A percentile compares a stretch with the other conserved stretches of the same genome.
These are phyloP conservation scores for Octodon degus DNA, from an alignment of 2,113 vertebrate genomes.

Conservation along the genomic window DNA sequence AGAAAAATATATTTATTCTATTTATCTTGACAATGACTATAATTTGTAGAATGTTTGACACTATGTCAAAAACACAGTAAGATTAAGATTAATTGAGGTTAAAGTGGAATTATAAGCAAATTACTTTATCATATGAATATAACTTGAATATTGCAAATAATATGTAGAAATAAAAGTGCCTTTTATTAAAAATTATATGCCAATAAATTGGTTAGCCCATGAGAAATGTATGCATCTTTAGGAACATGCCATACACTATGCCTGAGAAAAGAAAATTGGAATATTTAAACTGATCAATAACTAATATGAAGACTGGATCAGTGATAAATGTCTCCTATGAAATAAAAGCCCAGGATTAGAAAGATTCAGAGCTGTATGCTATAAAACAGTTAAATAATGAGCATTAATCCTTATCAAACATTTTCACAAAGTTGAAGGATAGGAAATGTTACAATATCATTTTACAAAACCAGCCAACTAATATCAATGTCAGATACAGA, in stretches of 20 bases:
- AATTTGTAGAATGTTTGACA: background rate
- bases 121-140: background rate
- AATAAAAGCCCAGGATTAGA: background rate
- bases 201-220: background rate
- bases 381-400: background rate
- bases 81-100: background rate
- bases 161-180: background rate
- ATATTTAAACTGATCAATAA: background rate
- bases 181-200: background rate
- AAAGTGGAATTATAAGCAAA: background rate
- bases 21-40: background rate
- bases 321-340: background rate
- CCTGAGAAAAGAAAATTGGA: background rate
- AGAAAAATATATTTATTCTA: background rate
- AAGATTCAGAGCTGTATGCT: background rate
- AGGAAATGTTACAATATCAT: background rate
- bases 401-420: background rate
- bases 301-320: background rate
- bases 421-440: background rate
- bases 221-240: background rate
- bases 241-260: background rate
- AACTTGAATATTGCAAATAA: background rate
- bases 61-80: background rate
- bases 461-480: background rate
- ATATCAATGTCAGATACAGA: background rate